phyloP scores from a whole-genome alignment of 2,888 invertebrate species.

The Dryococelus australis region DNA sequence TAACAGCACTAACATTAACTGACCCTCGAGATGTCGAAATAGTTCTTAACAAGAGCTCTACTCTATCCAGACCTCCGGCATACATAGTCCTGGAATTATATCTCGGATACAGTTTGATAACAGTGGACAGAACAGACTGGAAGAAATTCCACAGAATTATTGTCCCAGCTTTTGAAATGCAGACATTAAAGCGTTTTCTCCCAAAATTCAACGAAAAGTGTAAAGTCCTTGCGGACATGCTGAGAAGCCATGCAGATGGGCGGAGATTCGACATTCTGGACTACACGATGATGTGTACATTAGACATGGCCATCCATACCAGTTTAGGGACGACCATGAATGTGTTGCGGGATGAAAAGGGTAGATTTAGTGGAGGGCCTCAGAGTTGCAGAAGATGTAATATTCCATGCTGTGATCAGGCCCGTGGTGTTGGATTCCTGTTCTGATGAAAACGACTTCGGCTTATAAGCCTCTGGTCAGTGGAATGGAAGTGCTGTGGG shows the following conservation, averaged over 20 bases:
- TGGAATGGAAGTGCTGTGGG: not conserved
- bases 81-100: not conserved
- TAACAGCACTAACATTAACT: not conserved
- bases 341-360: not conserved
- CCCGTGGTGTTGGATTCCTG: conserved; percentile 16
- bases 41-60: not conserved
- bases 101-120: not conserved
- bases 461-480: not conserved
- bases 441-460: not conserved
- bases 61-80: not conserved
- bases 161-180: not conserved
- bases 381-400: not conserved
- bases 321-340: not conserved
- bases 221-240: not conserved
- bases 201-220: not conserved
- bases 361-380: not conserved
- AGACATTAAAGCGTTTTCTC: not conserved
- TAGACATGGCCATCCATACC: not conserved
- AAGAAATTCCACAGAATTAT: conserved; percentile 16
- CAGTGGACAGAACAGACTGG: not conserved
- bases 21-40: not conserved
- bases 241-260: not conserved
- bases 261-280: not conserved
- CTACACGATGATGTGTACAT: not conserved
- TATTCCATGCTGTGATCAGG: not conserved